Percentiles rank a stretch among this genome's conserved stretches.
Evolutionary conservation across 2,888 invertebrate genomes (phyloP).

Genomic region (Steinernema carpocapsae): DNA sequence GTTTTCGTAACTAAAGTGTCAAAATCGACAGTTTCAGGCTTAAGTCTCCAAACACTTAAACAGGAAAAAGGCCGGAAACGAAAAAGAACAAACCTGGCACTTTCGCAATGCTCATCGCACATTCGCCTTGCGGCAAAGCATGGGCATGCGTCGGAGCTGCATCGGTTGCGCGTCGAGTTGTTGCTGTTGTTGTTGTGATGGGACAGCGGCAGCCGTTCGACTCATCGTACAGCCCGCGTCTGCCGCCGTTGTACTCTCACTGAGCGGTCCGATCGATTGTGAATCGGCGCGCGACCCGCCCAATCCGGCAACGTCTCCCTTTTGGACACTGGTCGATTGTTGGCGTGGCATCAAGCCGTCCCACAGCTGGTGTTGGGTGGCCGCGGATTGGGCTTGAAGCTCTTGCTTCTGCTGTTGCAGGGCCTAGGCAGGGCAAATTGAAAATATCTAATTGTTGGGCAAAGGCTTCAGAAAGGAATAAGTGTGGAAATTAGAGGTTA

Average conservation of each 20-base stretch:
- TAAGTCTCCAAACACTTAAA: not conserved
- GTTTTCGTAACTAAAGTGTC: no score
- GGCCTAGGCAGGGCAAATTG: not conserved
- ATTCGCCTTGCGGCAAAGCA: constrained; percentile 66
- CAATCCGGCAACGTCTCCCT: constrained; percentile 34
- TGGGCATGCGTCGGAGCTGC: constrained; percentile 66
- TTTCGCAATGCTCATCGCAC: constrained; percentile 69
- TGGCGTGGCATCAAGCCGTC: constrained; percentile 33
- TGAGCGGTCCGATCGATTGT: constrained; percentile 34
- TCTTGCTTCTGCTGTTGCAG: constrained; percentile 21
- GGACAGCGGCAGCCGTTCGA: constrained; percentile 33
- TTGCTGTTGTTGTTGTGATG: constrained; percentile 35
- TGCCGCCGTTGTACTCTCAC: constrained; percentile 35
- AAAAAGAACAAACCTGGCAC: constrained; percentile 55
- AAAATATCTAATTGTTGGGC: constrained; percentile 1
- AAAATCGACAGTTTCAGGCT: no score
- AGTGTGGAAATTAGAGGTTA: not conserved
- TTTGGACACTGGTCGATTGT: constrained; percentile 22
- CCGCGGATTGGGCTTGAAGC: constrained; percentile 20
- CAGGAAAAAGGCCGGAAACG: not conserved
- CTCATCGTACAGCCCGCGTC: constrained; percentile 35
- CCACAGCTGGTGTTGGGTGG: constrained; percentile 32
- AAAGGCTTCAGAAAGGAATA: not conserved
- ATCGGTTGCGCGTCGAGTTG: constrained; percentile 63
- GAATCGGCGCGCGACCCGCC: constrained; percentile 34